Evolutionary conservation across 2,888 invertebrate species (phyloP).

Genomic region (Stenotaenia linearis): DNA sequence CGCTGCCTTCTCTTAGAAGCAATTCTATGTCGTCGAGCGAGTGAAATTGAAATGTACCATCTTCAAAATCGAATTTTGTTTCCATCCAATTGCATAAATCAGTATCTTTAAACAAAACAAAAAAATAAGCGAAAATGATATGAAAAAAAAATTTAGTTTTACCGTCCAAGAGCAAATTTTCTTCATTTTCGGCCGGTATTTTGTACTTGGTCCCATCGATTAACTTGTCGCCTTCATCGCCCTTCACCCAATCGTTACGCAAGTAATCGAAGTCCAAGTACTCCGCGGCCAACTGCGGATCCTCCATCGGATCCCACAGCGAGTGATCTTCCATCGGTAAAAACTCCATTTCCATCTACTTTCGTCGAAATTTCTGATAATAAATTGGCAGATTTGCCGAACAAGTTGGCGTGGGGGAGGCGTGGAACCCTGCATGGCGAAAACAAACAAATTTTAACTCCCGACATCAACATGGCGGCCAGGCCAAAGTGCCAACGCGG

Average conservation of each 20-base stretch:
- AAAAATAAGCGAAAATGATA: too few species aligned
- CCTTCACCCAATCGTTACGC: not conserved
- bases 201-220: not conserved
- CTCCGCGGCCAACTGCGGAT: not conserved
- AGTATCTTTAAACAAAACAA: not conserved
- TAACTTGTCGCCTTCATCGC: not conserved
- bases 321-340: not conserved
- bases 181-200: not conserved
- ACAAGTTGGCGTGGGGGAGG: not conserved
- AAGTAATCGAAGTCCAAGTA: not conserved
- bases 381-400: not conserved
- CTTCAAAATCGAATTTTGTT: not conserved
- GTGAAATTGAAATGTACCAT: not conserved
- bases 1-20: not conserved
- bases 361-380: not conserved
- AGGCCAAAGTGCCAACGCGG: not conserved
- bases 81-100: conserved; percentile 9
- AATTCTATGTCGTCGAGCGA: not conserved
- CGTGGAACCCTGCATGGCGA: not conserved
- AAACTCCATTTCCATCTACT: not conserved
- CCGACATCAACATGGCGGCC: not conserved
- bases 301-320: not conserved
- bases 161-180: not conserved
- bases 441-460: not conserved
- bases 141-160: too few species aligned